Percentiles rank a stretch among this genome's conserved stretches.
Evolutionary conservation across 2,797 vertebrate genomes (phyloP).

Genomic region (Xenops minutus): DNA sequence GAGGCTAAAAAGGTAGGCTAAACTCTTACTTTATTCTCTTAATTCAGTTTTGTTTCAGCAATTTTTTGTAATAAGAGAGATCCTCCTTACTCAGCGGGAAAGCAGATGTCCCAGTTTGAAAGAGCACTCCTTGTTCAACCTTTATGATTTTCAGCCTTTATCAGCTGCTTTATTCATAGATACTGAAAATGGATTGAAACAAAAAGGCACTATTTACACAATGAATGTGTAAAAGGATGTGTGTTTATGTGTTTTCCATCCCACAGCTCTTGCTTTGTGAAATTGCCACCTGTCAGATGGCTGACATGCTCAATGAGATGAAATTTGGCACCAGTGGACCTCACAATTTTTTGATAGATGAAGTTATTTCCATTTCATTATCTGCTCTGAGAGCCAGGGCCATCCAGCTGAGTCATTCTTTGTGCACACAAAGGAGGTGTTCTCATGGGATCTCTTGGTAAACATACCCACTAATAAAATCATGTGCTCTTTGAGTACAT

Average conservation of each 20-base stretch:
- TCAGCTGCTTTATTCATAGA: constrained; percentile 29
- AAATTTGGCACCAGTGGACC: constrained; percentile 34
- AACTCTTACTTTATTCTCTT: not conserved
- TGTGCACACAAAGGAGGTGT: not conserved
- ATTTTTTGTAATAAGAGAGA: not conserved
- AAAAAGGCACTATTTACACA: constrained; percentile 31
- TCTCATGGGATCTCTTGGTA: not conserved
- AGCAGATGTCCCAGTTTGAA: constrained; percentile 24
- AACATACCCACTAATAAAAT: not conserved
- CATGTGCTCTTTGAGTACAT: not conserved
- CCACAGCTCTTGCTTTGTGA: constrained; percentile 25
- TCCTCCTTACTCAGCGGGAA: not conserved
- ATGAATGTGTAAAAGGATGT: constrained; percentile 26
- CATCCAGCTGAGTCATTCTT: constrained; percentile 2
- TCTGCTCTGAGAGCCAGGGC: not conserved
- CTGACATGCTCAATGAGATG: constrained; percentile 36
- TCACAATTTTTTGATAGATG: constrained; percentile 17
- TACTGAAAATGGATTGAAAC: constrained; percentile 20
- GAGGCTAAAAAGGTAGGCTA: not conserved
- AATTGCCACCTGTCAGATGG: constrained; percentile 58
- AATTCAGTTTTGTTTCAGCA: not conserved
- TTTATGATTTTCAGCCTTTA: constrained; percentile 44
- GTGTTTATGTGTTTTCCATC: constrained; percentile 8
- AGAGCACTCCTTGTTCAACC: constrained; percentile 16
- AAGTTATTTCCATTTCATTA: constrained; percentile 53